Evolutionary conservation across 1,140 invertebrate genomes (phyloP).

Genomic region (Drosophila orosa): DNA sequence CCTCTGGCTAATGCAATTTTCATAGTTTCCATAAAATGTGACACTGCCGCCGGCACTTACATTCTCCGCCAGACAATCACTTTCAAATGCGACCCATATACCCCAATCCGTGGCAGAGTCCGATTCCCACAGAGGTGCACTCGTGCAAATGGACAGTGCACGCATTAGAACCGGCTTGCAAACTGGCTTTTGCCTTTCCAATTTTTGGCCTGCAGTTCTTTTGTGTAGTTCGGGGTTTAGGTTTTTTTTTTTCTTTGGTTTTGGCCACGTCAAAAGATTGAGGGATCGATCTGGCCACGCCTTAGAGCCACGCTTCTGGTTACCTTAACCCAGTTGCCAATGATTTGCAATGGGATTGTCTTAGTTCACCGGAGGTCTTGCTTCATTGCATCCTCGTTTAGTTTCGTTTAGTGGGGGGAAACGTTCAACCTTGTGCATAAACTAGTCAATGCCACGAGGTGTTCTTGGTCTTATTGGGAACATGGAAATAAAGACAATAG

Average conservation of each 20-base stretch:
- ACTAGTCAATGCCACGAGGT: slow-evolving; percentile 32
- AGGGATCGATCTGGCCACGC: slow-evolving; percentile 54
- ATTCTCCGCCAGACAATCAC: slow-evolving; percentile 65
- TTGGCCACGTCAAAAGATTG: slow-evolving; percentile 47
- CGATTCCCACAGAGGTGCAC: slow-evolving; percentile 36
- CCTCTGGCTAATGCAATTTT: slow-evolving; percentile 6
- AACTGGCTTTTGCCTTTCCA: slow-evolving; percentile 73
- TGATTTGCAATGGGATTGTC: slow-evolving; percentile 31
- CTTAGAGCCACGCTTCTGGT: slow-evolving; percentile 42
- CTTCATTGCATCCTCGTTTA: slow-evolving; percentile 37
- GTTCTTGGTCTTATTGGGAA: slow-evolving; percentile 8
- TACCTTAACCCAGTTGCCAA: slow-evolving; percentile 72
- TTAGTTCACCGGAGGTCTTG: slow-evolving; percentile 40
- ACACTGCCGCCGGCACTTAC: slow-evolving; percentile 26
- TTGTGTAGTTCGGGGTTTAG: slow-evolving; percentile 20
- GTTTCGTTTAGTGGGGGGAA: slow-evolving; percentile 6
- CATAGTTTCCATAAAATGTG: slow-evolving; percentile 44
- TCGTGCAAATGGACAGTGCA: slow-evolving; percentile 50
- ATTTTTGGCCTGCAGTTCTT: slow-evolving; percentile 56
- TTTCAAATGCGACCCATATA: slow-evolving; percentile 76
- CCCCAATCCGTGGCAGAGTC: slow-evolving; percentile 17
- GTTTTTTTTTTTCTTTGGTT: slow-evolving; percentile 12
- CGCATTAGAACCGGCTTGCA: slow-evolving; percentile 75
- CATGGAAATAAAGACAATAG: background rate
- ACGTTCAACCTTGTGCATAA: slow-evolving; percentile 66